Evolutionary conservation across 2,888 invertebrate species (phyloP).

Genomic region (Gisinianus flammeolus): DNA sequence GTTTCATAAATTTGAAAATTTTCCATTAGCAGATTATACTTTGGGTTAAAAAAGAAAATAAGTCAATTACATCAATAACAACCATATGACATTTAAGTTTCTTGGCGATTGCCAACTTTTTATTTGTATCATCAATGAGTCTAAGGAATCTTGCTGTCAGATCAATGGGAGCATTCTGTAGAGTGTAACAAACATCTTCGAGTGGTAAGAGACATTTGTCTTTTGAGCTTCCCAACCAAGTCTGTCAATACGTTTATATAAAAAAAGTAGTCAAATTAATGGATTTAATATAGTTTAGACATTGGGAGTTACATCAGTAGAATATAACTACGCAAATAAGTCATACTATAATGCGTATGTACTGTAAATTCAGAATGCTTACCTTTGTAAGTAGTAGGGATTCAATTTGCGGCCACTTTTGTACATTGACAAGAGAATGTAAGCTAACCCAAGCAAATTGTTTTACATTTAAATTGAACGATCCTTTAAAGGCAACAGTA

Average conservation of each 20-base stretch:
- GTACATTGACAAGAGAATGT: constrained; percentile 68
- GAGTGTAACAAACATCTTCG: constrained; percentile 63
- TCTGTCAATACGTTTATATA: constrained; percentile 60
- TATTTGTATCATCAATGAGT: constrained; percentile 67
- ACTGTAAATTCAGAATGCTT: constrained; percentile 43
- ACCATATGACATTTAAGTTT: constrained; percentile 71
- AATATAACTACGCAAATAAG: too few relatives aligned
- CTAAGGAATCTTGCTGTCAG: constrained; percentile 67
- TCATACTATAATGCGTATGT: not conserved
- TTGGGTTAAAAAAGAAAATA: not conserved
- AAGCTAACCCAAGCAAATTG: constrained; percentile 76
- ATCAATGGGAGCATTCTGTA: constrained; percentile 62
- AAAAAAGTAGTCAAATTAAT: not conserved
- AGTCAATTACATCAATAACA: constrained; percentile 68
- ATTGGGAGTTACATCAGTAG: constrained; percentile 11
- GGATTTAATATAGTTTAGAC: not conserved
- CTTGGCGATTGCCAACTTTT: constrained; percentile 69
- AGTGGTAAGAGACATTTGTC: constrained; percentile 63
- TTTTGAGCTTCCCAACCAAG: constrained; percentile 64
- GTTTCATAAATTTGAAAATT: not conserved
- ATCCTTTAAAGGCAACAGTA: constrained; percentile 48
- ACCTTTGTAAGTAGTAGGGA: constrained; percentile 70
- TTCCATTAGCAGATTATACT: too few relatives aligned
- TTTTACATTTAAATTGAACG: constrained; percentile 65
- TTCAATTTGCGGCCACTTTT: constrained; percentile 71